phyloP scores from a whole-genome alignment of 1,140 invertebrate genomes.

The Apis laboriosa region DNA sequence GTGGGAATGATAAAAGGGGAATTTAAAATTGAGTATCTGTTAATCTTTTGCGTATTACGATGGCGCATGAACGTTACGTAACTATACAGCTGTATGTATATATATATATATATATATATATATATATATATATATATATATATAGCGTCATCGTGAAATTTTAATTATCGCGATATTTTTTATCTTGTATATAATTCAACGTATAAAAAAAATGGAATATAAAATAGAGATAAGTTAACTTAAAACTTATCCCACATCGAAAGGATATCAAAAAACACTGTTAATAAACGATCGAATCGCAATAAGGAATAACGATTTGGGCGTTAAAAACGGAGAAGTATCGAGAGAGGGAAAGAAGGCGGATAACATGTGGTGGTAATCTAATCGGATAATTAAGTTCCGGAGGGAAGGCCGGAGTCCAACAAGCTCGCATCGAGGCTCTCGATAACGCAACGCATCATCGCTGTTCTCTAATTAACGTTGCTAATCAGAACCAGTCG shows the following conservation, averaged over 20 bases:
- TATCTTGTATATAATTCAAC: no score
- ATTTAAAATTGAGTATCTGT: background rate
- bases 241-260: no score
- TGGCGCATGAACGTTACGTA: no score
- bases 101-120: no score
- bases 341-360: background rate
- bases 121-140: no score
- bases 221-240: no score
- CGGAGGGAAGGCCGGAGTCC: slow-evolving; percentile 59
- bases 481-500: slow-evolving; percentile 75
- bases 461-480: slow-evolving; percentile 77
- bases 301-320: background rate
- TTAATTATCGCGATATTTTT: no score
- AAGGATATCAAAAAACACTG: no score
- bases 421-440: slow-evolving; percentile 64
- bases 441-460: slow-evolving; percentile 71
- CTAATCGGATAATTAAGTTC: slow-evolving; percentile 75
- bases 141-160: no score
- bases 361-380: slow-evolving; percentile 55
- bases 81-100: no score
- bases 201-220: no score
- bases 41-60: background rate
- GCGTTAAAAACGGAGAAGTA: background rate
- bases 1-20: background rate
- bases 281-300: background rate